Conservation (phyloP, 2,888 invertebrate species). For the Dorcus parallelipipedus region DNA sequence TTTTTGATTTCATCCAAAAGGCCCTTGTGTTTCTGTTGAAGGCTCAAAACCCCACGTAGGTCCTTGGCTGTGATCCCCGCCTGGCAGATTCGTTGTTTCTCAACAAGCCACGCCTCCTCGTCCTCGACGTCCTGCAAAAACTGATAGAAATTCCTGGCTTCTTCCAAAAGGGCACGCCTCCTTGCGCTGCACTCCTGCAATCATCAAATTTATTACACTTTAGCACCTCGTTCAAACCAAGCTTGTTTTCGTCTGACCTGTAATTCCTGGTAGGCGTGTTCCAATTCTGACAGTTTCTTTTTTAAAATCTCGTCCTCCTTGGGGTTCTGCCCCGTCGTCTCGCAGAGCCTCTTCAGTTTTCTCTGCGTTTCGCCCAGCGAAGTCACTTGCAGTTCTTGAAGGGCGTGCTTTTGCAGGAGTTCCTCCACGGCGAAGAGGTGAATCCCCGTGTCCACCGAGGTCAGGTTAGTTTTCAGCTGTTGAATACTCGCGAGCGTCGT, state of each 20-base stretch:
- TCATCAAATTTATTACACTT: constrained; percentile 2
- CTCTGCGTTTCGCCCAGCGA: constrained; percentile 83
- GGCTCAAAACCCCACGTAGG: constrained; percentile 80
- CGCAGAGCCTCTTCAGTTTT: constrained; percentile 67
- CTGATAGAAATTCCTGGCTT: constrained; percentile 90
- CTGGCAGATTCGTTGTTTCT: constrained; percentile 90
- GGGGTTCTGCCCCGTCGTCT: constrained; percentile 48
- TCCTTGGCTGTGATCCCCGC: constrained; percentile 94
- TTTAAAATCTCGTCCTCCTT: constrained; percentile 60
- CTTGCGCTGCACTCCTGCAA: constrained; percentile 68
- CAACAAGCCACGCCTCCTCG: constrained; percentile 95
- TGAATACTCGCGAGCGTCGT: constrained; percentile 79
- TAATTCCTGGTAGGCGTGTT: constrained; percentile 65
- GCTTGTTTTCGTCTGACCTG: constrained; percentile 49
- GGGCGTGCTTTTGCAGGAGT: constrained; percentile 86
- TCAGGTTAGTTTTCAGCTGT: constrained; percentile 73
- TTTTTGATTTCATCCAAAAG: constrained; percentile 85
- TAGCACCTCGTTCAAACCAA: constrained; percentile 9
- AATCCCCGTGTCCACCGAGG: constrained; percentile 85
- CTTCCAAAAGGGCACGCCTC: constrained; percentile 81
- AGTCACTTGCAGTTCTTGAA: constrained; percentile 88
- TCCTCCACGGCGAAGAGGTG: constrained; percentile 95
- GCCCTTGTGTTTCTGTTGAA: constrained; percentile 91
- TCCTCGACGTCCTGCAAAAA: constrained; percentile 97
- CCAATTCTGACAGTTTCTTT: constrained; percentile 71